Conservation (phyloP, 2,888 invertebrate species). For the Nemapogon koenigi region DNA sequence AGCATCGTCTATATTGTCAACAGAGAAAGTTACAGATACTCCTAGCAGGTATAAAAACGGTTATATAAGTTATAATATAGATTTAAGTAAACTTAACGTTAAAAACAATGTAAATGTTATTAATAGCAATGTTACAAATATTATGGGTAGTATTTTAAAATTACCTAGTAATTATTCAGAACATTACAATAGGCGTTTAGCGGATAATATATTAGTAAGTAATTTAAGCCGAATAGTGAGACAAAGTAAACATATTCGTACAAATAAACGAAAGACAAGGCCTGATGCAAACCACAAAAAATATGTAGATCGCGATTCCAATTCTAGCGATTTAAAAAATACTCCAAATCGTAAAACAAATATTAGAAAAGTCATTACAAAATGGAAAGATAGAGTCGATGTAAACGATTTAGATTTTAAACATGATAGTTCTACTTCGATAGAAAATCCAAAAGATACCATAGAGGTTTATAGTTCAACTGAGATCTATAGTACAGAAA, state of each 20-base stretch:
- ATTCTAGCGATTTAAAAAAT: slow-evolving; percentile 14
- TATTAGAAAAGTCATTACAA: slow-evolving; percentile 53
- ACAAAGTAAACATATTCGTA: slow-evolving; percentile 4
- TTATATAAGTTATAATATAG: slow-evolving; percentile 2
- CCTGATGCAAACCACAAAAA: slow-evolving; percentile 19
- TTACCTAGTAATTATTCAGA: too few relatives aligned
- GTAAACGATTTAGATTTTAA: slow-evolving; percentile 47
- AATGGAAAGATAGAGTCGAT: slow-evolving; percentile 59
- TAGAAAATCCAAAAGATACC: slow-evolving; percentile 21
- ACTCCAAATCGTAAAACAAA: slow-evolving; percentile 22
- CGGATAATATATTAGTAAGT: background rate
- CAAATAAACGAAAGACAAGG: slow-evolving; percentile 11
- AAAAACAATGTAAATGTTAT: background rate
- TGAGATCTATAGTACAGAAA: slow-evolving; percentile 22
- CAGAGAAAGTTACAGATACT: slow-evolving; percentile 33
- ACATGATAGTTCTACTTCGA: slow-evolving; percentile 31
- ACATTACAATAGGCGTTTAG: too few relatives aligned
- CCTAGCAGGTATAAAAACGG: slow-evolving; percentile 48
- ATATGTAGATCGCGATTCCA: slow-evolving; percentile 14
- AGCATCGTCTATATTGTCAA: slow-evolving; percentile 23
- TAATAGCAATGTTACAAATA: background rate
- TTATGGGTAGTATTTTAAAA: too few relatives aligned
- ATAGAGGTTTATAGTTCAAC: slow-evolving; percentile 13
- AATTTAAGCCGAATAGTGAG: background rate
- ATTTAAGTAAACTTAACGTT: slow-evolving; percentile 1